A percentile compares a stretch with the other conserved stretches of the same genome.
Evolutionary conservation across 2,113 vertebrate genomes (phyloP).

Genomic region (Chinchilla lanigera): DNA sequence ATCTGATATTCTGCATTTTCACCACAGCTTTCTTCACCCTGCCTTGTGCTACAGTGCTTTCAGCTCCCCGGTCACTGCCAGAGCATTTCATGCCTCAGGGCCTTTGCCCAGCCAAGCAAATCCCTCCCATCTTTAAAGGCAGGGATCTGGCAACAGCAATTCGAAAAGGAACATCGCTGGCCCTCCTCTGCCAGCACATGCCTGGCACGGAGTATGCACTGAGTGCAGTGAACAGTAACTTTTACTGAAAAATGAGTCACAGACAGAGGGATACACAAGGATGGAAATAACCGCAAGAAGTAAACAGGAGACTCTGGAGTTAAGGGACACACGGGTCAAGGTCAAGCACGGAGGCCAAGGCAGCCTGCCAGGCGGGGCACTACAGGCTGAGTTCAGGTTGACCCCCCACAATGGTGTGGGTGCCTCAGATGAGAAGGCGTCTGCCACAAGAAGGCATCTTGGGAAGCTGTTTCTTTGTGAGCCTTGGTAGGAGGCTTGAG

Average conservation of each 20-base stretch:
- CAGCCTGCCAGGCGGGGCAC: neutral
- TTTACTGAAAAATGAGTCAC: neutral
- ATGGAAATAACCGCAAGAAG: neutral
- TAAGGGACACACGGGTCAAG: neutral
- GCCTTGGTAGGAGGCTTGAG: neutral
- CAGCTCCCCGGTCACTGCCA: neutral
- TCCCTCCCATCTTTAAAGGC: neutral
- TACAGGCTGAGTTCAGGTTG: neutral
- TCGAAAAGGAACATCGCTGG: neutral
- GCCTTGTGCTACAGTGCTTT: neutral
- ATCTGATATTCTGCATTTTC: neutral
- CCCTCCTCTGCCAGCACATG: neutral
- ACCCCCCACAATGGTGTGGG: neutral
- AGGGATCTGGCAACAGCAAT: neutral
- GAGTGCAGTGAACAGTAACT: neutral
- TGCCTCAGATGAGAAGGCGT: neutral
- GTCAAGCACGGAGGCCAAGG: neutral
- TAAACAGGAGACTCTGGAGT: neutral
- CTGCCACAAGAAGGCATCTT: neutral
- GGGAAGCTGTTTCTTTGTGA: slow-evolving; percentile 4
- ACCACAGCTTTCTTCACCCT: neutral
- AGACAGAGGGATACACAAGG: neutral
- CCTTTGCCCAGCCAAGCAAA: neutral
- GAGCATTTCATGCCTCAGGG: neutral
- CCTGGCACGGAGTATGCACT: neutral